Conservation (phyloP, 2,888 invertebrate species). For the Eupithecia vulgata region DNA sequence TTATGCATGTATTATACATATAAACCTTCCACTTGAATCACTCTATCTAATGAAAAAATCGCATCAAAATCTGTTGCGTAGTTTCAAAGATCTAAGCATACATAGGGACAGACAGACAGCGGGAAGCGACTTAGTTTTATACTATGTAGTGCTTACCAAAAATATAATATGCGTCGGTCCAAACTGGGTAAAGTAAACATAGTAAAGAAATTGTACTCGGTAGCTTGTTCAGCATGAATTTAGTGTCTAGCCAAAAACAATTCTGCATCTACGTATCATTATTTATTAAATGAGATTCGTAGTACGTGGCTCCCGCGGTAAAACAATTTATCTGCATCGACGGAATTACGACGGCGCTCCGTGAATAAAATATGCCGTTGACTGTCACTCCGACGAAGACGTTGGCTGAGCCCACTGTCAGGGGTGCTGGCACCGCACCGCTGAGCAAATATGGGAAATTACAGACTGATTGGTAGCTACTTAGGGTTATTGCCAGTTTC, state of each 20-base stretch:
- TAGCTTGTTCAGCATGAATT: not conserved
- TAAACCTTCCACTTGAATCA: no score
- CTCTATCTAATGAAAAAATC: no score
- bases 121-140: no score
- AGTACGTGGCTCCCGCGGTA: slow-evolving; percentile 81
- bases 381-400: slow-evolving; percentile 77
- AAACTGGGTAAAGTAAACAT: no score
- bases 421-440: slow-evolving; percentile 51
- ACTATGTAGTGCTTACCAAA: no score
- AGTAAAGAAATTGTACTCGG: not conserved
- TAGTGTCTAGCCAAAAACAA: not conserved
- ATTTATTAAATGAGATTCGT: slow-evolving; percentile 36
- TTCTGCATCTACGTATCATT: slow-evolving; percentile 15
- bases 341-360: slow-evolving; percentile 80
- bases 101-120: no score
- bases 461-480: not conserved
- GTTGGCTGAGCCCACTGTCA: slow-evolving; percentile 58
- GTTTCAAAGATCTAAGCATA: no score
- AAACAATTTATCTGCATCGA: slow-evolving; percentile 85
- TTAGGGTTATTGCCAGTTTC: slow-evolving; percentile 3
- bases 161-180: no score
- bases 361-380: slow-evolving; percentile 84
- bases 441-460: slow-evolving; percentile 5
- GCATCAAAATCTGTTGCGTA: no score
- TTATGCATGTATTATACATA: no score